Evolutionary conservation across 2,113 vertebrate genomes (phyloP).

Genomic region (Pao palembangensis): DNA sequence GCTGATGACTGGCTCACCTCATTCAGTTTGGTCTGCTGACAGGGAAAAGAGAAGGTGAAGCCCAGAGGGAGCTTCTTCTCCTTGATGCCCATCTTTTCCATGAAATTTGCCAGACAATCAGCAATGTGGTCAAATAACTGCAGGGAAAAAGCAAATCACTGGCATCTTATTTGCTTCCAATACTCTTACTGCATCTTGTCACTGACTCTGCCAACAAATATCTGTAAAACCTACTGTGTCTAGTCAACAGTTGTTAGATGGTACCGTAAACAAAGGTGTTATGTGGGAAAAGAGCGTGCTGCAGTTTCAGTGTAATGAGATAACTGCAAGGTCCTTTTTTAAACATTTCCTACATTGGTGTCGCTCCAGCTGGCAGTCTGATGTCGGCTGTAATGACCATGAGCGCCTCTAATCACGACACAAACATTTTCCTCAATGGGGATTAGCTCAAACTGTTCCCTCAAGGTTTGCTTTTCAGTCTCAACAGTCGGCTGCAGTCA

Average conservation of each 20-base stretch:
- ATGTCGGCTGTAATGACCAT: no score
- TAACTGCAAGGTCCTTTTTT: neutral
- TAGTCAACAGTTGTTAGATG: no score
- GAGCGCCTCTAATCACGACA: no score
- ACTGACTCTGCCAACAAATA: neutral
- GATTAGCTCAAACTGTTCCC: no score
- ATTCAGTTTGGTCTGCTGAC: conserved; percentile 89
- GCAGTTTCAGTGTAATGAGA: neutral
- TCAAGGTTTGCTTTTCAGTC: no score
- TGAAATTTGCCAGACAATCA: conserved; percentile 87
- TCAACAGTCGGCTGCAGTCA: no score
- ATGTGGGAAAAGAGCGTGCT: no score
- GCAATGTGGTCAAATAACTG: conserved; percentile 97
- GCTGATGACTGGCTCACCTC: conserved; percentile 78
- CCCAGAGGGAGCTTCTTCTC: conserved; percentile 91
- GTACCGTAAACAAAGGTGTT: no score
- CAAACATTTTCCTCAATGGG: no score
- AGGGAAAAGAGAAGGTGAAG: conserved; percentile 97
- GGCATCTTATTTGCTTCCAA: neutral
- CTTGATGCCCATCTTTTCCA: conserved; percentile 92
- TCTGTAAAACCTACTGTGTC: neutral
- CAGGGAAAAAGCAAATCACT: neutral
- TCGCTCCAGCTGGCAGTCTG: no score
- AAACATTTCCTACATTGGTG: neutral
- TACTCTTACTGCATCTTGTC: neutral